A percentile compares a stretch with the other conserved stretches of the same genome.
Evolutionary conservation across 1,140 invertebrate species (phyloP).

Genomic region (Drosophila biarmipes): DNA sequence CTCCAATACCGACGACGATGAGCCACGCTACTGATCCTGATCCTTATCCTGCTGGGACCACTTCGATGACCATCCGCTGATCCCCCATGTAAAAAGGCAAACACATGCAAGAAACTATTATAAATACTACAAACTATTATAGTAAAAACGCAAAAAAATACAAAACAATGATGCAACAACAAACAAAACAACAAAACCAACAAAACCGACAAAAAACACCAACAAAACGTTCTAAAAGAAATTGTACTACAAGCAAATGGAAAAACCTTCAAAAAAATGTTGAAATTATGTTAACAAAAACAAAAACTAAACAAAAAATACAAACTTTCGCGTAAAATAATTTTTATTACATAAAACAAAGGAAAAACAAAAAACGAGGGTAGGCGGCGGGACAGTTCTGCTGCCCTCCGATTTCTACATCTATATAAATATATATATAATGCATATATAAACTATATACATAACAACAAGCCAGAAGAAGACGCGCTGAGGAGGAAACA

Average conservation of each 20-base stretch:
- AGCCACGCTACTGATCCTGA: conserved; percentile 69
- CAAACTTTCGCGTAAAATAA: conserved; percentile 46
- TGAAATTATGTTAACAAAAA: conserved; percentile 66
- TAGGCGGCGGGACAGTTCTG: conserved; percentile 4
- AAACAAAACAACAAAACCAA: conserved; percentile 32
- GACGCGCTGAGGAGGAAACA: conserved; percentile 5
- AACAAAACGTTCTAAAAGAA: conserved; percentile 64
- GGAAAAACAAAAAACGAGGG: conserved; percentile 12
- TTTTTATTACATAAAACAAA: conserved; percentile 43
- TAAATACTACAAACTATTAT: conserved; percentile 60
- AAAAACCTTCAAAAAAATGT: conserved; percentile 54
- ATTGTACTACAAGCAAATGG: conserved; percentile 54
- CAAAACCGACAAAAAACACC: conserved; percentile 46
- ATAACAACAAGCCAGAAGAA: conserved; percentile 24
- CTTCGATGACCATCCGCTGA: conserved; percentile 50
- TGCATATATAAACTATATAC: conserved; percentile 30
- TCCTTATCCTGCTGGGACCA: conserved; percentile 58
- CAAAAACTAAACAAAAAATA: conserved; percentile 35
- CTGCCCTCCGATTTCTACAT: conserved; percentile 16
- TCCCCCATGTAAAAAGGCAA: conserved; percentile 72
- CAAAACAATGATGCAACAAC: conserved; percentile 37
- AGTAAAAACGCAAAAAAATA: conserved; percentile 55
- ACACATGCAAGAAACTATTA: conserved; percentile 65
- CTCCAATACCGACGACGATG: conserved; percentile 73
- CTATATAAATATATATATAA: conserved; percentile 4